These are phyloP conservation scores for Enteromius paludinosus DNA, from an alignment of 2,797 vertebrate species.

Conservation along the genomic window DNA sequence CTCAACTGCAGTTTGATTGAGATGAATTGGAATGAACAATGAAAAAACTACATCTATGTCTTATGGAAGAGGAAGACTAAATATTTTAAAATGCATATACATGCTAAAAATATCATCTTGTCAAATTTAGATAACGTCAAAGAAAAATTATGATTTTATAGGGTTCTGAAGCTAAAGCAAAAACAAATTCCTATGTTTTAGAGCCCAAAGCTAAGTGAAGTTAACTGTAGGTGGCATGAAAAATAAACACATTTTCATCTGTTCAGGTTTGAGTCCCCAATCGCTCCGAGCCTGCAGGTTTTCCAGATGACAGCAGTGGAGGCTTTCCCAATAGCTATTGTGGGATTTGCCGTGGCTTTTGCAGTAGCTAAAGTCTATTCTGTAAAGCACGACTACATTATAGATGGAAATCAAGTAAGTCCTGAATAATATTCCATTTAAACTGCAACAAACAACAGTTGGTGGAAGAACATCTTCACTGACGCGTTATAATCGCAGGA, in stretches of 20 bases:
- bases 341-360: constrained; percentile 92
- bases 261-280: constrained; percentile 80
- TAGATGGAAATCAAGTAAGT: constrained; percentile 91
- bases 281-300: constrained; percentile 76
- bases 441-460: neutral
- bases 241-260: constrained; percentile 30
- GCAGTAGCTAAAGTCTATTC: constrained; percentile 94
- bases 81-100: neutral
- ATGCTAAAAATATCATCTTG: neutral
- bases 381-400: constrained; percentile 89
- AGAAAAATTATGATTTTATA: neutral
- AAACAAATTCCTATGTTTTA: neutral
- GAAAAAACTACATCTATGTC: too few species aligned
- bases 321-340: constrained; percentile 86
- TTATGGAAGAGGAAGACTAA: neutral
- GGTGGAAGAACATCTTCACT: neutral
- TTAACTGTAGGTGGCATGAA: neutral
- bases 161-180: neutral
- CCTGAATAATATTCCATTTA: neutral
- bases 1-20: too few species aligned
- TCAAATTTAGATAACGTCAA: neutral
- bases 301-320: constrained; percentile 82
- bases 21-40: too few species aligned
- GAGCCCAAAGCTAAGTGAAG: constrained; percentile 3
- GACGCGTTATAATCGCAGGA: constrained; percentile 76